Conservation (phyloP, 2,113 vertebrate species). For the Pycnonotus jocosus region DNA sequence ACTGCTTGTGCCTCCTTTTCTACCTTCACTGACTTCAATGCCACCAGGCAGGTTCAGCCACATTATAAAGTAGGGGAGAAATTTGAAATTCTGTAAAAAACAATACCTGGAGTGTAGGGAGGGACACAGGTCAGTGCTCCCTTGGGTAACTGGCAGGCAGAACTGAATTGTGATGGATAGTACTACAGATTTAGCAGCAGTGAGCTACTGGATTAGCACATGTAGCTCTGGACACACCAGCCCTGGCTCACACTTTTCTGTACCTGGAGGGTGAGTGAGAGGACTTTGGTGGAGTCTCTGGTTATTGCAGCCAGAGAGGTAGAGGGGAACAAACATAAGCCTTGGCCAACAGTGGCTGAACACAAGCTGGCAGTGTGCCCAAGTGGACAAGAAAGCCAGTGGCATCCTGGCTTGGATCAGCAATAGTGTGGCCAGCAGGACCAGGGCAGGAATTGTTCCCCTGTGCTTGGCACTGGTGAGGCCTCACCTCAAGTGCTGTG, state of each 20-base stretch:
- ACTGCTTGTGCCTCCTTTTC: not conserved
- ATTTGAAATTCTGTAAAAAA: not conserved
- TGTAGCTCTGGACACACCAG: not conserved
- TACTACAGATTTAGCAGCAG: not conserved
- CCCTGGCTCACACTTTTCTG: accelerated
- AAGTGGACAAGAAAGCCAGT: not conserved
- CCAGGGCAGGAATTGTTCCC: not conserved
- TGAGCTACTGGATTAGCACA: not conserved
- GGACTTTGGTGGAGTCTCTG: not conserved
- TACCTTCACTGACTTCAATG: not conserved
- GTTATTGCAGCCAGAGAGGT: not conserved
- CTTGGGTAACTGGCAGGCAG: not conserved
- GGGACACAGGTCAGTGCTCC: not conserved
- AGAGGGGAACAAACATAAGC: not conserved
- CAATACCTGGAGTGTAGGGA: not conserved
- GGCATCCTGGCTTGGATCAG: not conserved
- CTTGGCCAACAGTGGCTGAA: not conserved
- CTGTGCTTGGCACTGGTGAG: accelerated
- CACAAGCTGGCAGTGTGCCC: not conserved
- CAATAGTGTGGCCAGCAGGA: not conserved
- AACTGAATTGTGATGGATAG: not conserved
- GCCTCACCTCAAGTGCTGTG: accelerated
- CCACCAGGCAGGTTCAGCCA: accelerated
- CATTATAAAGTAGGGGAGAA: not conserved
- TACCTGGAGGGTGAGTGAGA: not conserved